Percentiles rank a stretch among this genome's conserved stretches.
These are phyloP conservation scores for Dinomys branickii DNA, from an alignment of 2,113 vertebrate species.

Conservation along the genomic window DNA sequence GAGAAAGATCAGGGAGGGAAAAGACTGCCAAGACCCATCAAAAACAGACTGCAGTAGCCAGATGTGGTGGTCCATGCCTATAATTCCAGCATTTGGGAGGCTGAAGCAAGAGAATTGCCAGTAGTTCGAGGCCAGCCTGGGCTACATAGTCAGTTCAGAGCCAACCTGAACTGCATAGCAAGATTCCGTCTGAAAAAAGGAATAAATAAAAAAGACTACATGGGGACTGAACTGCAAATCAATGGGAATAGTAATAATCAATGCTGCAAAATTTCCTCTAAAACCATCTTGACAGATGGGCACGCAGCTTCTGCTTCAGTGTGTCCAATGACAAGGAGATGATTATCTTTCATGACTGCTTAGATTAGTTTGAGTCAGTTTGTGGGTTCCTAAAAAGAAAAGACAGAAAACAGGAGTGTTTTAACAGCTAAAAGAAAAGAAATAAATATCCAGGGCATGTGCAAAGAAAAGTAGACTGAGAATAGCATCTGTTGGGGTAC, in stretches of 20 bases:
- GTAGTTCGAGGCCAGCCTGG: background rate
- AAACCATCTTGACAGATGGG: background rate
- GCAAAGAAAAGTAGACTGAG: background rate
- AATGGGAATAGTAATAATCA: background rate
- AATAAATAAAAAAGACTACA: background rate
- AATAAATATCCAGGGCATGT: background rate
- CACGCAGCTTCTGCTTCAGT: background rate
- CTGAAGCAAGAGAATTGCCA: background rate
- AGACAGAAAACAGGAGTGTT: background rate
- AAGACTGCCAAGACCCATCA: background rate
- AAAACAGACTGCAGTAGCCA: background rate
- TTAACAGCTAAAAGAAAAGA: slow-evolving; percentile 12
- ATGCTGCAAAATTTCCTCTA: background rate
- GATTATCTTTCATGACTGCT: background rate
- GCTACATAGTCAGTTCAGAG: background rate
- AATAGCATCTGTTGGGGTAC: background rate
- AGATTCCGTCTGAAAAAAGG: background rate
- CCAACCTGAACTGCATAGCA: background rate
- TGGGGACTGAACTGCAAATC: background rate
- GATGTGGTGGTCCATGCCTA: background rate
- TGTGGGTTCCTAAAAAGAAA: background rate
- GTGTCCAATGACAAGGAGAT: background rate
- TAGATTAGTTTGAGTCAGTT: background rate
- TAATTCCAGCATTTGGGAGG: background rate
- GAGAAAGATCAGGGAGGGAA: background rate